phyloP scores from a whole-genome alignment of 2,888 invertebrate species.

The Sialis lutaria region DNA sequence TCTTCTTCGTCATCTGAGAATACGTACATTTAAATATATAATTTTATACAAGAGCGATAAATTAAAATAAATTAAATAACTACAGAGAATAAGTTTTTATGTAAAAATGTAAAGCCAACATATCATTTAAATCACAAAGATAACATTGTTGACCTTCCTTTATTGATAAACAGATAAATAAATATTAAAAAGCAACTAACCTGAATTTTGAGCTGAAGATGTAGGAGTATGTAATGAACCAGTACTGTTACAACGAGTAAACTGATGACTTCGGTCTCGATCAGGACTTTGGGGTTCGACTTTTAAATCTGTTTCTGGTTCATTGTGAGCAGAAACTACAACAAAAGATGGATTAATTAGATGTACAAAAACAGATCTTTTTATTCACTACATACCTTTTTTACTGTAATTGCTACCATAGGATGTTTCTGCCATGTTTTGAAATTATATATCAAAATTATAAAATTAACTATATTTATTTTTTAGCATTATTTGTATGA shows the following conservation, averaged over 20 bases:
- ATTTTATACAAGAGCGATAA: neutral
- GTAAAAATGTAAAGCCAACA: neutral
- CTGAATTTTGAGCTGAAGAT: constrained; percentile 66
- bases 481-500: no score
- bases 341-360: neutral
- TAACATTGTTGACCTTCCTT: neutral
- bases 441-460: no score
- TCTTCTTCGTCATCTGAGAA: constrained; percentile 44
- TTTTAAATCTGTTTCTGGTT: constrained; percentile 3
- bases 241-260: constrained; percentile 58
- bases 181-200: constrained; percentile 22
- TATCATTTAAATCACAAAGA: neutral
- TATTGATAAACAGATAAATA: constrained; percentile 2
- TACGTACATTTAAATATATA: constrained; percentile 4
- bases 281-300: constrained; percentile 25
- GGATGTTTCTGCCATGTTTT: no score
- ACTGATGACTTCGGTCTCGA: constrained; percentile 31
- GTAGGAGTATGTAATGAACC: constrained; percentile 63
- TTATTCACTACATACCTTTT: no score
- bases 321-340: neutral
- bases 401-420: no score
- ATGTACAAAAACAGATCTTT: no score
- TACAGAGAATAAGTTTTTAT: neutral
- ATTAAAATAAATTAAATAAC: neutral
- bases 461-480: no score